Conservation (phyloP, 1,140 invertebrate genomes). For the Akabosia matsudoensis region DNA sequence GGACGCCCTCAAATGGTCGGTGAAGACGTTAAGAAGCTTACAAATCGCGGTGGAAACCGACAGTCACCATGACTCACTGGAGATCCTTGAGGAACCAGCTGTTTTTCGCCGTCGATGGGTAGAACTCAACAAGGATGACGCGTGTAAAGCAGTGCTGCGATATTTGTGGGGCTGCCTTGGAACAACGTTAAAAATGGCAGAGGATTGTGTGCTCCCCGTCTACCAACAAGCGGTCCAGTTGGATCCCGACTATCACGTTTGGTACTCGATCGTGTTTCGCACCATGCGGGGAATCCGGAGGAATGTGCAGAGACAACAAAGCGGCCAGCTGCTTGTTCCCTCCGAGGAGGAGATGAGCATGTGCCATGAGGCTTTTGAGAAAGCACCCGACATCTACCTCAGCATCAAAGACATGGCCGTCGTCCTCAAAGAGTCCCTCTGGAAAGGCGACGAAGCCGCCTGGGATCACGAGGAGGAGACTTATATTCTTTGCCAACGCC, state of each 20-base stretch:
- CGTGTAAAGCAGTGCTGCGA: neutral
- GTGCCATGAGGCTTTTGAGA: neutral
- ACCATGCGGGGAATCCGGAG: neutral
- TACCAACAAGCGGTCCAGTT: neutral
- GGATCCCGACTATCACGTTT: neutral
- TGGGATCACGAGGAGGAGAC: neutral
- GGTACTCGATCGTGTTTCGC: neutral
- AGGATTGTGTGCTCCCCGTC: neutral
- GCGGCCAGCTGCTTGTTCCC: neutral
- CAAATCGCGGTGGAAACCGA: neutral
- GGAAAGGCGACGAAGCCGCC: neutral
- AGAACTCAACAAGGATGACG: neutral
- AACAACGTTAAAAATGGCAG: neutral
- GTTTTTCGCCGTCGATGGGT: neutral
- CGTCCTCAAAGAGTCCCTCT: neutral
- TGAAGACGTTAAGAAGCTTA: neutral
- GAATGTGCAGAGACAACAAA: neutral
- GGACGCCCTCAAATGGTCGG: neutral
- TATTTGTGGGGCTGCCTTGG: neutral
- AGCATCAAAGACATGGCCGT: neutral
- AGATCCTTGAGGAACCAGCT: neutral
- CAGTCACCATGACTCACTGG: too few species aligned
- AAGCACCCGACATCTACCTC: neutral
- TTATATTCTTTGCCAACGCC: neutral
- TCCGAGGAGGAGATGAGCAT: neutral